Conservation (phyloP, 2,113 vertebrate species). For the Rhegmatorhina hoffmannsi region DNA sequence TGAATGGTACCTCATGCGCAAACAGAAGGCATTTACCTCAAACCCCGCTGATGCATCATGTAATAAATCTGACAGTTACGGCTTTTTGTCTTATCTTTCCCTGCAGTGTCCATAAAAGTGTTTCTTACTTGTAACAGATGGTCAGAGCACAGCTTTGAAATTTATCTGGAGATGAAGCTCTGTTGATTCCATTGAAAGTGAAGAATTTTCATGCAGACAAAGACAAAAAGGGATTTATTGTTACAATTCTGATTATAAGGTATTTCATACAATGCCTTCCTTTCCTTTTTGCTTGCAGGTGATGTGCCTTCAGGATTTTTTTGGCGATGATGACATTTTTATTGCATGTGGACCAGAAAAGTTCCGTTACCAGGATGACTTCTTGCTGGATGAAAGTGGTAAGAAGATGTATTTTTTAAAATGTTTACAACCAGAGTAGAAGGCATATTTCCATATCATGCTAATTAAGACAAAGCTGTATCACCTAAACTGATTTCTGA, state of each 20-base stretch:
- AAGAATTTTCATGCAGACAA: conserved; percentile 46
- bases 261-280: conserved; percentile 53
- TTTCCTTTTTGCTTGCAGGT: conserved; percentile 82
- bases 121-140: conserved; percentile 69
- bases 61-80: conserved; percentile 56
- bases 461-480: conserved; percentile 34
- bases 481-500: conserved; percentile 58
- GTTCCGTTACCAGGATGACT: conserved; percentile 99
- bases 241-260: conserved; percentile 18
- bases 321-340: conserved; percentile 98
- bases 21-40: conserved; percentile 56
- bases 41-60: not conserved
- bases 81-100: conserved; percentile 28
- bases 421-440: conserved; percentile 41
- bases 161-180: conserved; percentile 33
- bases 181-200: conserved; percentile 62
- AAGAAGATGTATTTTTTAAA: conserved; percentile 65
- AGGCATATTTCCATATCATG: conserved; percentile 39
- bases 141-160: conserved; percentile 56
- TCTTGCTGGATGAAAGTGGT: conserved; percentile 97
- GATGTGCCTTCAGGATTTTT: conserved; percentile 96
- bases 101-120: conserved; percentile 31
- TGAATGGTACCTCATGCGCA: not conserved
- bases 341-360: conserved; percentile 98
- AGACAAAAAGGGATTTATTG: conserved; percentile 6